Conservation (phyloP, 1,140 invertebrate genomes). For the Oedothorax gibbosus region DNA sequence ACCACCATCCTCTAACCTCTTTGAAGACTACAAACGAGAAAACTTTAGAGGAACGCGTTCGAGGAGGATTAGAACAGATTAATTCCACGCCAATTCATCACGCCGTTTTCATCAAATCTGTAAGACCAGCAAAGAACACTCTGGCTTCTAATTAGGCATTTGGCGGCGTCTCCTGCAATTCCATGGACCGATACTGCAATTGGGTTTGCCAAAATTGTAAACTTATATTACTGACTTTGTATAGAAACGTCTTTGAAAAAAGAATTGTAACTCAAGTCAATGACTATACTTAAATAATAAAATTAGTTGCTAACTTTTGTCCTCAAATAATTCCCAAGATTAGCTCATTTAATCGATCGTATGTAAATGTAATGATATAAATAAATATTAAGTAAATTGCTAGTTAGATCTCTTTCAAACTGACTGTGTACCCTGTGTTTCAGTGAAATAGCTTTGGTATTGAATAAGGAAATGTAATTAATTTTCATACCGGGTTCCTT, state of each 20-base stretch:
- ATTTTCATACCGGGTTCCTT: slow-evolving; percentile 39
- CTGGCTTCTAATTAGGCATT: not conserved
- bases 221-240: too few species aligned
- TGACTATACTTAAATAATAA: too few species aligned
- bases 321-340: too few species aligned
- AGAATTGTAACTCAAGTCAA: too few species aligned
- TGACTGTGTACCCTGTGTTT: not conserved
- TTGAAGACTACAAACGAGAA: slow-evolving; percentile 16
- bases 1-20: not conserved
- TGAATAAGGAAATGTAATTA: slow-evolving; percentile 36
- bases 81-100: slow-evolving; percentile 51
- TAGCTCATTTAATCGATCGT: too few species aligned
- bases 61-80: slow-evolving; percentile 24
- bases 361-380: too few species aligned
- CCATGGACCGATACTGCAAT: too few species aligned
- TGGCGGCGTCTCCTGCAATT: not conserved
- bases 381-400: too few species aligned
- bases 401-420: too few species aligned
- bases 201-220: too few species aligned
- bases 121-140: not conserved
- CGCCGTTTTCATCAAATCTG: slow-evolving; percentile 33
- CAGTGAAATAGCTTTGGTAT: slow-evolving; percentile 15
- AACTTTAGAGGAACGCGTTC: not conserved
- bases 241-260: too few species aligned
- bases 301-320: too few species aligned